Percentiles rank a stretch among this genome's conserved stretches.
Evolutionary conservation across 2,888 invertebrate genomes (phyloP).

Genomic region (Ectropis crepuscularia): DNA sequence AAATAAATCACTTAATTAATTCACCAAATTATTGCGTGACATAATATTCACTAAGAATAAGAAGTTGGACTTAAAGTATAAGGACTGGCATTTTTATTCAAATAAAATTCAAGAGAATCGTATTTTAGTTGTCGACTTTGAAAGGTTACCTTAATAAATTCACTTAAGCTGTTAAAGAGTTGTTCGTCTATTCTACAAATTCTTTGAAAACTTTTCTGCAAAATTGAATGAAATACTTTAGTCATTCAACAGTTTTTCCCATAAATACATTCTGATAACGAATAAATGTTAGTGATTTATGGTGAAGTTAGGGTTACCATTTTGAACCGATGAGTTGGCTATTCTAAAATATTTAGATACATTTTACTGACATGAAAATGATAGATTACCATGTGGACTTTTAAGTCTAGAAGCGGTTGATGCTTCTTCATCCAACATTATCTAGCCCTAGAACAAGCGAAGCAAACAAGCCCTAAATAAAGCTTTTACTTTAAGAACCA

Average conservation of each 20-base stretch:
- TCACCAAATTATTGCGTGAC: neutral
- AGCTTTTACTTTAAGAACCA: no score
- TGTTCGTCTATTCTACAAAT: conserved; percentile 5
- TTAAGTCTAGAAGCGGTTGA: no score
- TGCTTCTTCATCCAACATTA: no score
- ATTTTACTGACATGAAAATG: no score
- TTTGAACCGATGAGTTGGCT: no score
- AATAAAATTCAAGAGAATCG: neutral
- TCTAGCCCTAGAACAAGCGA: no score
- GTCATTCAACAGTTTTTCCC: conserved; percentile 22
- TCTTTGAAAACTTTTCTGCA: conserved; percentile 7
- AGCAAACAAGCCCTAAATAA: no score
- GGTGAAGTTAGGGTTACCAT: no score
- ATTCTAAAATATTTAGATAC: no score
- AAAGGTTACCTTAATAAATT: neutral
- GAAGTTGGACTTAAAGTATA: neutral
- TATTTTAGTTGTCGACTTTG: neutral
- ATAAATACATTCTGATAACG: conserved; percentile 9
- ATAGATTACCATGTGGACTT: no score
- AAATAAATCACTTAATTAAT: no score
- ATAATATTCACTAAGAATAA: neutral
- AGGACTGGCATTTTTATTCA: neutral
- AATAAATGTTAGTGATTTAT: conserved; percentile 14
- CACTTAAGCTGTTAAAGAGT: conserved; percentile 2
- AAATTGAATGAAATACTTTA: conserved; percentile 16